Evolutionary conservation across 2,797 vertebrate species (phyloP).

Genomic region (Paguma larvata): DNA sequence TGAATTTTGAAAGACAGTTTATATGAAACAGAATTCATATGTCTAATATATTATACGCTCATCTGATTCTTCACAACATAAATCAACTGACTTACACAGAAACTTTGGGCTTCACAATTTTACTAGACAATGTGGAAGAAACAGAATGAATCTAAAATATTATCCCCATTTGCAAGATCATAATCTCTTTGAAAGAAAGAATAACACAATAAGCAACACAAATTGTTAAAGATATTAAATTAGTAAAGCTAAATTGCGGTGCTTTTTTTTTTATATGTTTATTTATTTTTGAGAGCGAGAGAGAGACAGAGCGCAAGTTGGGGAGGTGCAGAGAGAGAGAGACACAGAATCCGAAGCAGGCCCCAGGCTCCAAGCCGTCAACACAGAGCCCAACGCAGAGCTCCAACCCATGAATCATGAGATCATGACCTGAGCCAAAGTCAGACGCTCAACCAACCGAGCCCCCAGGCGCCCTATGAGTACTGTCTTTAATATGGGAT

Average conservation of each 20-base stretch:
- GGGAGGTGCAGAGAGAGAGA: too few relatives aligned
- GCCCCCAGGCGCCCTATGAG: too few relatives aligned
- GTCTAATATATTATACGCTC: slow-evolving; percentile 42
- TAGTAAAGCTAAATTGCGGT: background rate
- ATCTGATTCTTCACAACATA: slow-evolving; percentile 51
- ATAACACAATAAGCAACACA: background rate
- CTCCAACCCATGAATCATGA: too few relatives aligned
- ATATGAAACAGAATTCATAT: slow-evolving; percentile 43
- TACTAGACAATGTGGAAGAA: background rate
- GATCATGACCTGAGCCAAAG: too few relatives aligned
- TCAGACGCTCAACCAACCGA: too few relatives aligned
- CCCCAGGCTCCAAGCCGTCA: too few relatives aligned
- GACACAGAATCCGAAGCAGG: too few relatives aligned
- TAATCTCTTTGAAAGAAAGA: background rate
- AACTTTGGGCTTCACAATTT: slow-evolving; percentile 24
- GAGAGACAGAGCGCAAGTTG: too few relatives aligned
- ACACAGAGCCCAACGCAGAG: too few relatives aligned
- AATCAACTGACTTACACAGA: slow-evolving; percentile 21
- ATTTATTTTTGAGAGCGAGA: too few relatives aligned
- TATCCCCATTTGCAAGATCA: background rate
- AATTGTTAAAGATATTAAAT: background rate
- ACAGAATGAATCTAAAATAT: slow-evolving; percentile 20
- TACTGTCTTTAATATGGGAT: background rate
- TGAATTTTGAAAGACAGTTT: slow-evolving; percentile 54
- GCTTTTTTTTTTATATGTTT: background rate